These are phyloP conservation scores for Trissolcus basalis DNA, from an alignment of 1,140 invertebrate species.

Conservation along the genomic window DNA sequence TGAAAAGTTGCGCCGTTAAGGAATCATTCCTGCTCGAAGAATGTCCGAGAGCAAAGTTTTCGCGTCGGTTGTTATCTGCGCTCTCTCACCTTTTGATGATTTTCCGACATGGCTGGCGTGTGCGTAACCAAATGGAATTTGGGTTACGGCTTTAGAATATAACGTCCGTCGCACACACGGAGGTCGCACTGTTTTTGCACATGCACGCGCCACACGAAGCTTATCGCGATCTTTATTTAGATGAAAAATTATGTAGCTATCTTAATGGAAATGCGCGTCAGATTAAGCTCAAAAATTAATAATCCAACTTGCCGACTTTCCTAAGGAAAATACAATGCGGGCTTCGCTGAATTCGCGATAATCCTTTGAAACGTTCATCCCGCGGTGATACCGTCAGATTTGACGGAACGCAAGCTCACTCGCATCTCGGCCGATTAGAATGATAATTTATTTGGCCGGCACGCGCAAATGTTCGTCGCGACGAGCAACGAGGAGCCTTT, in stretches of 20 bases:
- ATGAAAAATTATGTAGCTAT: constrained; percentile 50
- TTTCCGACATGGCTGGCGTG: constrained; percentile 34
- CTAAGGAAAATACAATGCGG: constrained; percentile 36
- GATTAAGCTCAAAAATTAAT: constrained; percentile 49
- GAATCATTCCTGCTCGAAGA: constrained; percentile 41
- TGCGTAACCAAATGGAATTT: constrained; percentile 39
- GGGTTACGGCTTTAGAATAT: constrained; percentile 43
- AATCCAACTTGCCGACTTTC: constrained; percentile 21
- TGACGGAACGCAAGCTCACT: constrained; percentile 19
- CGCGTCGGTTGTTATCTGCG: constrained; percentile 23
- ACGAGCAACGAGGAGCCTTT: too few species aligned
- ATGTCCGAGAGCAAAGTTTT: constrained; percentile 6
- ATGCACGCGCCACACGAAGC: constrained; percentile 22
- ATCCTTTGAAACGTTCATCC: constrained; percentile 33
- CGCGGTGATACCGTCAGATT: constrained; percentile 25
- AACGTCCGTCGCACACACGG: constrained; percentile 29
- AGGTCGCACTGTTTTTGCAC: constrained; percentile 17
- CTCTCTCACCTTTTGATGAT: constrained; percentile 36
- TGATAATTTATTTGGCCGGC: constrained; percentile 32
- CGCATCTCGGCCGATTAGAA: constrained; percentile 26
- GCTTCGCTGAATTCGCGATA: constrained; percentile 33
- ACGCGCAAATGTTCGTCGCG: neutral
- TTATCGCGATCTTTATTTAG: constrained; percentile 50
- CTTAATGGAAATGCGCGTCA: constrained; percentile 35
- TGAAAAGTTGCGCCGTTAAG: constrained; percentile 51